phyloP scores from a whole-genome alignment of 2,797 vertebrate genomes.

The Hippocampus kuda region DNA sequence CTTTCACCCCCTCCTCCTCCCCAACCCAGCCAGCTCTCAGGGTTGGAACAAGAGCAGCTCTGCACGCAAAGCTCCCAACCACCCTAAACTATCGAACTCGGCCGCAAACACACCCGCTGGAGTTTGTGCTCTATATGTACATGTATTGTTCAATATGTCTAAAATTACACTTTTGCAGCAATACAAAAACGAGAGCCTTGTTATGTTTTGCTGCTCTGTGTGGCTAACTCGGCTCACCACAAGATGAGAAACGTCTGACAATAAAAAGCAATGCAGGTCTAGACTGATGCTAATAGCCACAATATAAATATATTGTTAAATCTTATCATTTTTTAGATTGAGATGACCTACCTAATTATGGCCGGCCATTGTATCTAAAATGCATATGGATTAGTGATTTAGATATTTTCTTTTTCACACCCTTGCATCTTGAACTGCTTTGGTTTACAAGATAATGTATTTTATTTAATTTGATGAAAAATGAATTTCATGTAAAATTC shows the following conservation, averaged over 20 bases:
- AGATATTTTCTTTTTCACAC: neutral
- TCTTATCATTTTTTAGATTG: neutral
- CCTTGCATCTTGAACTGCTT: neutral
- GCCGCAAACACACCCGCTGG: neutral
- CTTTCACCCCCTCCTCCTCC: conserved; percentile 14
- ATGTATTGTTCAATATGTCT: neutral
- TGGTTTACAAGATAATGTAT: neutral
- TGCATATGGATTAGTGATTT: neutral
- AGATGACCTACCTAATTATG: neutral
- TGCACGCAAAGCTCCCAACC: conserved; percentile 25
- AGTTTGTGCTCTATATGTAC: neutral
- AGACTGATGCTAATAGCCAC: neutral
- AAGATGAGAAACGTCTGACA: neutral
- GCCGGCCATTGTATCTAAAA: neutral
- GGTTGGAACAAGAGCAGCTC: conserved; percentile 18
- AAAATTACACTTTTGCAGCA: neutral
- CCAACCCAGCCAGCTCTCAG: conserved; percentile 13
- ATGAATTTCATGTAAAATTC: neutral
- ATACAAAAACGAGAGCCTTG: neutral
- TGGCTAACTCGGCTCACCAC: neutral
- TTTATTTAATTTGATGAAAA: too few relatives aligned
- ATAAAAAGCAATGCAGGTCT: neutral
- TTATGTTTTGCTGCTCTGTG: neutral
- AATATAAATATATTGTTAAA: neutral
- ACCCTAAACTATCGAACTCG: conserved; percentile 2